phyloP scores from a whole-genome alignment of 2,888 invertebrate species.

The Limnephilus rhombicus region DNA sequence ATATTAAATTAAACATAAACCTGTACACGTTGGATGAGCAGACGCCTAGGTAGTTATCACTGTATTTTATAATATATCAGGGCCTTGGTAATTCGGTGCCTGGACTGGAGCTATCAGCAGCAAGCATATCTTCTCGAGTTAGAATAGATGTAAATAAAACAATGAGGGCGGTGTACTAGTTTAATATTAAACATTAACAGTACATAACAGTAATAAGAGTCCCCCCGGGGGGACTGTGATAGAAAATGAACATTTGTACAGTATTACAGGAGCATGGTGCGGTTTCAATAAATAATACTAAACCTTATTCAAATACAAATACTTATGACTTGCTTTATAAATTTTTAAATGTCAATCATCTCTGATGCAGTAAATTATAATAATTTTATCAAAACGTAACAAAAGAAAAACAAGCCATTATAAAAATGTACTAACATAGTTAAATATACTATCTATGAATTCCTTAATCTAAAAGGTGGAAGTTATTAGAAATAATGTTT shows the following conservation, averaged over 20 bases:
- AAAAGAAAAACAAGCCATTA: background rate
- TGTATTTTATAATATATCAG: too few species aligned
- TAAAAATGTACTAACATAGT: background rate
- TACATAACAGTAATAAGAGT: background rate
- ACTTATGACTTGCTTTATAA: background rate
- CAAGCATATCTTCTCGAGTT: background rate
- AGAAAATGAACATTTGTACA: background rate
- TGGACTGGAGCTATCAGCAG: background rate
- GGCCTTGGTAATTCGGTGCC: too few species aligned
- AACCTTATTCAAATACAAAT: background rate
- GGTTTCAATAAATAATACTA: background rate
- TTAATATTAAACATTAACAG: background rate
- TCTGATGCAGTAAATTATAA: background rate
- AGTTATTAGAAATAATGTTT: background rate
- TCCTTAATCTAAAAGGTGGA: background rate
- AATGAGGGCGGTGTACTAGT: background rate
- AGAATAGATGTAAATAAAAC: background rate
- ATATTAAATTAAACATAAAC: too few species aligned
- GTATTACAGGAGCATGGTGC: background rate
- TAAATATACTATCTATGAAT: constrained; percentile 1
- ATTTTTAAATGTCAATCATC: background rate
- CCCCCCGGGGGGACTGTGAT: background rate
- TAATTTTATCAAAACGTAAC: constrained; percentile 1
- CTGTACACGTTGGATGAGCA: too few species aligned
- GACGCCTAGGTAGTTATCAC: too few species aligned